phyloP scores from a whole-genome alignment of 92 coral and sea anemone genomes.

The Blastomussa wellsi region DNA sequence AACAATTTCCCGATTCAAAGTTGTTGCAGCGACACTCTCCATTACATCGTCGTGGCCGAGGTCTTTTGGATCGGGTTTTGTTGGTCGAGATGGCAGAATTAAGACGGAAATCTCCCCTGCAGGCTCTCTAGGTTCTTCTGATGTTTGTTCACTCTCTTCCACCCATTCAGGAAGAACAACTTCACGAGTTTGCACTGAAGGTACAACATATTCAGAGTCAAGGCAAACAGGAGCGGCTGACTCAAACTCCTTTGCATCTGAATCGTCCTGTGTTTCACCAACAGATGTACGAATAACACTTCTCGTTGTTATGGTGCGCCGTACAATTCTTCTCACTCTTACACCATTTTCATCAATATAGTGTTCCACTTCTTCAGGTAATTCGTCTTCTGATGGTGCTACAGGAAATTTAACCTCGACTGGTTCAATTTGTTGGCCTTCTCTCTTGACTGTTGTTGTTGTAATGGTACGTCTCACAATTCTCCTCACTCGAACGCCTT shows the following conservation, averaged over 20 bases:
- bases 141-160: slow-evolving; percentile 32
- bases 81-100: background rate
- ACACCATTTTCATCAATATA: slow-evolving; percentile 64
- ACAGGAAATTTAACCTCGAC: slow-evolving; percentile 10
- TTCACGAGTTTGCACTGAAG: slow-evolving; percentile 18
- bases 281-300: slow-evolving; percentile 31
- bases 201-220: slow-evolving; percentile 23
- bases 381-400: background rate
- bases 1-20: slow-evolving; percentile 6
- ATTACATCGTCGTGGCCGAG: background rate
- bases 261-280: slow-evolving; percentile 30
- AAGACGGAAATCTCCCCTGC: background rate
- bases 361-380: slow-evolving; percentile 51
- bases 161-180: slow-evolving; percentile 17
- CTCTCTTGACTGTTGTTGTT: slow-evolving; percentile 32
- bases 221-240: slow-evolving; percentile 18
- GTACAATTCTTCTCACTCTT: slow-evolving; percentile 42
- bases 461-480: slow-evolving; percentile 33
- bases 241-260: slow-evolving; percentile 10
- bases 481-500: slow-evolving; percentile 52
- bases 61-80: background rate
- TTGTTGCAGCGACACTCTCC: background rate
- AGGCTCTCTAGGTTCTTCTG: slow-evolving; percentile 23
- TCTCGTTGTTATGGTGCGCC: slow-evolving; percentile 54
- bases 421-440: background rate